Evolutionary conservation across 2,888 invertebrate genomes (phyloP).

Genomic region (Antheraea yamamai): DNA sequence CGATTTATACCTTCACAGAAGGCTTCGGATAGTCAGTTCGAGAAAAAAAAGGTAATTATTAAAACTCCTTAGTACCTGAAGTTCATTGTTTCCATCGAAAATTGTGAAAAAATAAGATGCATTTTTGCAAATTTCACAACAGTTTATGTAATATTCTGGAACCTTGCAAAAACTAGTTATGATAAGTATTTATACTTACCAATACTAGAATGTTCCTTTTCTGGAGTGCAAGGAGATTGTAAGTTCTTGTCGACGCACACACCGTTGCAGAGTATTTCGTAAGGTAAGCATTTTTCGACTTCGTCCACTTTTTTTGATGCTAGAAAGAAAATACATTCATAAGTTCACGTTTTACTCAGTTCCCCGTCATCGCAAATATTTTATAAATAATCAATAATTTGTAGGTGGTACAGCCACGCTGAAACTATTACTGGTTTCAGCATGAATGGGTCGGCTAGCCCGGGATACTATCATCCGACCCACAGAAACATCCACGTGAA

Average conservation of each 20-base stretch:
- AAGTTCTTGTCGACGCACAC: slow-evolving; percentile 35
- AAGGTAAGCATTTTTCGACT: neutral
- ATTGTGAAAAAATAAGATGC: neutral
- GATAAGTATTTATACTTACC: neutral
- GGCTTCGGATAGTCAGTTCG: too few relatives aligned
- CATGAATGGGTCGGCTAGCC: too few relatives aligned
- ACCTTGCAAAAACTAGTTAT: too few relatives aligned
- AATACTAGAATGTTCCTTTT: neutral
- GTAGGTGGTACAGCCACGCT: too few relatives aligned
- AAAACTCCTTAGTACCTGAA: neutral
- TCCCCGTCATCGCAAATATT: too few relatives aligned
- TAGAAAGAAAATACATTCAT: neutral
- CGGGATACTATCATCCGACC: too few relatives aligned
- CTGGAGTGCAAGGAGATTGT: slow-evolving; percentile 14
- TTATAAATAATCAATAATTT: too few relatives aligned
- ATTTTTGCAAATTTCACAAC: neutral
- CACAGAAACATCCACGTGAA: too few relatives aligned
- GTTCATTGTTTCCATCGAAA: neutral
- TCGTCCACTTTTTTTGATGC: neutral
- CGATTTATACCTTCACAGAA: too few relatives aligned
- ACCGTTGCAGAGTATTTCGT: slow-evolving; percentile 40
- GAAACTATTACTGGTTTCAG: too few relatives aligned
- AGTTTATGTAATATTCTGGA: neutral
- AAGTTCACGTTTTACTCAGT: neutral
- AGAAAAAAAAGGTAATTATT: neutral